Evolutionary conservation across 2,797 vertebrate genomes (phyloP).

Genomic region (Salmo trutta): DNA sequence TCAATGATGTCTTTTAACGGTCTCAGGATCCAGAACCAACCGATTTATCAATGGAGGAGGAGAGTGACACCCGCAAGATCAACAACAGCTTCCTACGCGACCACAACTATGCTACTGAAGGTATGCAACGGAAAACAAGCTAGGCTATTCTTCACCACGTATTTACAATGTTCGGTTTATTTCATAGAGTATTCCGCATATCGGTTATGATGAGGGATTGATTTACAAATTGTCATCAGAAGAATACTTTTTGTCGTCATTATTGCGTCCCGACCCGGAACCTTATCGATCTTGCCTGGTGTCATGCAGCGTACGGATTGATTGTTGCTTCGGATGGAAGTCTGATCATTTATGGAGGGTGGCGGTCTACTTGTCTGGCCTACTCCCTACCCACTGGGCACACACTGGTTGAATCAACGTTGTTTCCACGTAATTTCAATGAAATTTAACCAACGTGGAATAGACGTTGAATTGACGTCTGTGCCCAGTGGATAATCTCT

Average conservation of each 20-base stretch:
- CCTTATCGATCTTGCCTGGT: neutral
- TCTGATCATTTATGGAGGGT: neutral
- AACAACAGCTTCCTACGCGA: constrained; percentile 99
- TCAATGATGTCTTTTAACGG: constrained; percentile 78
- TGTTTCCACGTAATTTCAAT: no score
- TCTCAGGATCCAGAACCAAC: constrained; percentile 74
- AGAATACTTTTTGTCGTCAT: neutral
- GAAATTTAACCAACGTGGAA: no score
- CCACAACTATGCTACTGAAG: constrained; percentile 99
- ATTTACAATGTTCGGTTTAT: neutral
- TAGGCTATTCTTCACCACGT: neutral
- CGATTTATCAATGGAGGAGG: constrained; percentile 82
- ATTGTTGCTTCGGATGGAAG: neutral
- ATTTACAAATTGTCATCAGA: neutral
- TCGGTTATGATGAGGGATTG: neutral
- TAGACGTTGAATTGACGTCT: no score
- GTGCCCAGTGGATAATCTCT: neutral
- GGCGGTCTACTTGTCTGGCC: neutral
- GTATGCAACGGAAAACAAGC: constrained; percentile 71
- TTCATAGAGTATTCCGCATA: neutral
- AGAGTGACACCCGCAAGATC: constrained; percentile 91
- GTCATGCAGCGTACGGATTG: neutral
- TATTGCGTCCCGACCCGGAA: neutral
- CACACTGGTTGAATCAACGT: no score
- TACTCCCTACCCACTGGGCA: no score